Evolutionary conservation across 2,113 vertebrate genomes (phyloP).

Genomic region (Syngnathus scovelli): DNA sequence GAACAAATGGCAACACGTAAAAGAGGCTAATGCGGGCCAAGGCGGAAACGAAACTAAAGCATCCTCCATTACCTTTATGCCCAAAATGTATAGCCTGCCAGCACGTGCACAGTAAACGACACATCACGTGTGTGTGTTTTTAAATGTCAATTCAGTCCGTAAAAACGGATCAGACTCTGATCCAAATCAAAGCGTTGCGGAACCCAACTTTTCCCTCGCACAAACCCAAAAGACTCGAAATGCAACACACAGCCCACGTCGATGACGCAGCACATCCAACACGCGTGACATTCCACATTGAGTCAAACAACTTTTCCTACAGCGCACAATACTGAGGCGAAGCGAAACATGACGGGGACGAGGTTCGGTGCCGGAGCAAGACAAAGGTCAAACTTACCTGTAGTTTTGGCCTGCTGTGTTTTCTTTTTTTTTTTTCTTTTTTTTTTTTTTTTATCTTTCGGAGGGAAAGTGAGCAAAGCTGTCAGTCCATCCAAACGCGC

Average conservation of each 20-base stretch:
- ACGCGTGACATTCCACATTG: neutral
- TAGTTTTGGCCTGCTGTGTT: slow-evolving; percentile 6
- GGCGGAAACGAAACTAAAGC: slow-evolving; percentile 32
- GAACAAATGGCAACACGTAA: slow-evolving; percentile 75
- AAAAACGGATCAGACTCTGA: neutral
- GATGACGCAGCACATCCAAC: neutral
- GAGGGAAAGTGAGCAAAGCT: slow-evolving; percentile 41
- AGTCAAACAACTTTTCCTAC: slow-evolving; percentile 16
- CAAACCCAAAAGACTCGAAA: neutral
- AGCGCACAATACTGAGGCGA: neutral
- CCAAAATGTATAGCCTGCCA: neutral
- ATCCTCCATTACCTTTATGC: no score
- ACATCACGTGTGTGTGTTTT: neutral
- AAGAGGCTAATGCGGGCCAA: slow-evolving; percentile 65
- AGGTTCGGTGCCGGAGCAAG: neutral
- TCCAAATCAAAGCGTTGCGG: neutral
- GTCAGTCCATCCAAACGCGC: slow-evolving; percentile 62
- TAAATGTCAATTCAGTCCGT: neutral
- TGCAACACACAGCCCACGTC: neutral
- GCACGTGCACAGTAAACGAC: no score
- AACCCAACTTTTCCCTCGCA: slow-evolving; percentile 28
- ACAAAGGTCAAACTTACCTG: slow-evolving; percentile 58
- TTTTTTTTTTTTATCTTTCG: slow-evolving; percentile 3
- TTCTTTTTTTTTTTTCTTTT: slow-evolving; percentile 4
- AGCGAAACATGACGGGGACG: neutral